These are phyloP conservation scores for Agriopis leucophaearia DNA, from an alignment of 2,888 invertebrate genomes.

Conservation along the genomic window DNA sequence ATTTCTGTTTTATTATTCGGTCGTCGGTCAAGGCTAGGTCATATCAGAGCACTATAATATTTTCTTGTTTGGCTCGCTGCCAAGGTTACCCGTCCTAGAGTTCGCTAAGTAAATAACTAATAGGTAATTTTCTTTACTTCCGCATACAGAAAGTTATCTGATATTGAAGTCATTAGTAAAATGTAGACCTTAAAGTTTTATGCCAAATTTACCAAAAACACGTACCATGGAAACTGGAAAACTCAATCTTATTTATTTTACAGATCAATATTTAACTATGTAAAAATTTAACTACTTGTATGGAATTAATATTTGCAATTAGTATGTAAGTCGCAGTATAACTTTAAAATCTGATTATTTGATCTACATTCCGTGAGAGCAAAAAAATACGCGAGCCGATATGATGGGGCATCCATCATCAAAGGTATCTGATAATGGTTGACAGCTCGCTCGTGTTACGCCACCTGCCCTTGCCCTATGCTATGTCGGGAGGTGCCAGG, in stretches of 20 bases:
- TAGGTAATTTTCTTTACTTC: conserved; percentile 32
- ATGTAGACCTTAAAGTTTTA: not conserved
- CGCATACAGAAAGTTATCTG: conserved; percentile 9
- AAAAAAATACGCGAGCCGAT: conserved; percentile 7
- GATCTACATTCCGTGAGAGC: conserved; percentile 16
- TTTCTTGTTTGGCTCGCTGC: conserved; percentile 37
- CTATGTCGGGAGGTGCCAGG: conserved; percentile 74
- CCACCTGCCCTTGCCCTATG: conserved; percentile 56
- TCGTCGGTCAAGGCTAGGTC: conserved; percentile 44
- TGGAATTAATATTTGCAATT: too few species aligned
- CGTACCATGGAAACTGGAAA: not conserved
- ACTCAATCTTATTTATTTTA: too few species aligned
- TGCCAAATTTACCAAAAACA: not conserved
- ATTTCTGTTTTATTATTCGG: not conserved
- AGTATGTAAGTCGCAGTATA: conserved; percentile 3
- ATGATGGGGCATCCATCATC: conserved; percentile 22
- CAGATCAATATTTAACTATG: too few species aligned
- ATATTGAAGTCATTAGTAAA: not conserved
- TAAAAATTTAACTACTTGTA: too few species aligned
- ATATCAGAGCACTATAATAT: conserved; percentile 29
- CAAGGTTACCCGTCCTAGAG: conserved; percentile 40
- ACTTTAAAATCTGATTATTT: not conserved
- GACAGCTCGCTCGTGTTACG: conserved; percentile 35
- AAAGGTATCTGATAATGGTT: conserved; percentile 39
- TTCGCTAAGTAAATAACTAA: conserved; percentile 37